Conservation (phyloP, 2,113 vertebrate genomes). For the Isichthys henryi region DNA sequence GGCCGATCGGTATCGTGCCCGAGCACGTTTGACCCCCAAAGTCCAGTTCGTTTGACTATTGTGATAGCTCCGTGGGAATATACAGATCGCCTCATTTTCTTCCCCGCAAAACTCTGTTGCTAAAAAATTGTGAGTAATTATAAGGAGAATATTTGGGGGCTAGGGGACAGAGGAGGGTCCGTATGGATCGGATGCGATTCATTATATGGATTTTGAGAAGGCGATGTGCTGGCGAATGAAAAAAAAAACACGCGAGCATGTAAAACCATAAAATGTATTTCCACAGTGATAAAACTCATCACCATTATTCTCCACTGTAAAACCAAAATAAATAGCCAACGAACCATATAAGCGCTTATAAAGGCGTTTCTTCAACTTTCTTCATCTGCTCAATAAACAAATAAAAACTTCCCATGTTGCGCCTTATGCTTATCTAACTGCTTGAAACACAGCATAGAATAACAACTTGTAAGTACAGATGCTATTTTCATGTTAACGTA, state of each 20-base stretch:
- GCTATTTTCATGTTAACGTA: not conserved
- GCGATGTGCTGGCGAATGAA: not conserved
- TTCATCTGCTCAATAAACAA: not conserved
- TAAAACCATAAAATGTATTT: not conserved
- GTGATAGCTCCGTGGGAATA: not conserved
- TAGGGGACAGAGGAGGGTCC: not conserved
- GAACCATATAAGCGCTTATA: not conserved
- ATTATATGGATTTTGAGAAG: not conserved
- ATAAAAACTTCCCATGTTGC: not conserved
- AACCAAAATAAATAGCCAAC: not conserved
- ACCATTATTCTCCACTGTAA: not conserved
- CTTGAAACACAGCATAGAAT: not conserved
- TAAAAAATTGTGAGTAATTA: not conserved
- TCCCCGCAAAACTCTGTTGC: not conserved
- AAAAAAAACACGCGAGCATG: not conserved
- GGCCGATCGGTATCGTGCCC: not conserved
- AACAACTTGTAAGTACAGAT: not conserved
- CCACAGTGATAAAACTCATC: not conserved
- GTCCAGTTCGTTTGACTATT: too few relatives aligned
- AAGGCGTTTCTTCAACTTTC: not conserved
- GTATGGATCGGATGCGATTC: not conserved
- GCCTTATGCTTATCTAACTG: not conserved
- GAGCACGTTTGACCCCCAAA: not conserved
- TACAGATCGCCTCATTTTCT: not conserved
- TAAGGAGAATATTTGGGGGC: not conserved